A percentile compares a stretch with the other conserved stretches of the same genome.
Evolutionary conservation across 2,797 vertebrate genomes (phyloP).

Genomic region (Heteromormyrus szaboi): DNA sequence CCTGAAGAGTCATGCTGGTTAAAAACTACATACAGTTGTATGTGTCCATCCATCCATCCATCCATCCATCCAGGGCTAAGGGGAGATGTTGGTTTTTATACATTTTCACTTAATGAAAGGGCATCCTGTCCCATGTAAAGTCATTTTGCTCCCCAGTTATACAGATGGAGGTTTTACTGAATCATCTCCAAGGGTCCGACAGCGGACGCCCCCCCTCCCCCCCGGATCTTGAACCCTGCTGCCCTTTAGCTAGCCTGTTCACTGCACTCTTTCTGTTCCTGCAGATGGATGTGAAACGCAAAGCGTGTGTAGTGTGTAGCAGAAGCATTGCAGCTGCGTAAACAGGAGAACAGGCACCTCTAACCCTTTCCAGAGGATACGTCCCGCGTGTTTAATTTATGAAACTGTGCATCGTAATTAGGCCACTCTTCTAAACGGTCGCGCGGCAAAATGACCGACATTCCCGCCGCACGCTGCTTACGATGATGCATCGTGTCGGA

Average conservation of each 20-base stretch:
- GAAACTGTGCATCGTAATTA: not conserved
- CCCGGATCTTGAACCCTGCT: not conserved
- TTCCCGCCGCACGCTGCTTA: not conserved
- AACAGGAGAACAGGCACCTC: not conserved
- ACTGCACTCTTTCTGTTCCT: not conserved
- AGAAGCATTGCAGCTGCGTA: too few relatives aligned
- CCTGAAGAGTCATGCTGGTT: not conserved
- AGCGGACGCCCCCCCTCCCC: not conserved
- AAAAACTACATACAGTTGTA: not conserved
- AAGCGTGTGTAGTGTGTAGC: not conserved
- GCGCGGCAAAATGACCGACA: not conserved
- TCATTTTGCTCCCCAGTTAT: not conserved
- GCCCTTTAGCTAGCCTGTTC: not conserved
- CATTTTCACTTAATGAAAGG: not conserved
- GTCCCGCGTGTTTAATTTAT: not conserved
- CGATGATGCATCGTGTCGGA: conserved; percentile 23
- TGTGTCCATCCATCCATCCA: too few relatives aligned
- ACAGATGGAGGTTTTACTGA: not conserved
- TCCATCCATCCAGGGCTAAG: not conserved
- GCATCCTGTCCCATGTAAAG: not conserved
- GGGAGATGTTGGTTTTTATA: not conserved
- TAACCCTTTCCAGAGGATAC: not conserved
- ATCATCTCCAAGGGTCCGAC: not conserved
- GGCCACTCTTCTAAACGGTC: not conserved
- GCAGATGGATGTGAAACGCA: not conserved